Base-by-base conservation (phyloP, 1,140 invertebrate genomes). In the Drosophila lacertosa region DNA sequence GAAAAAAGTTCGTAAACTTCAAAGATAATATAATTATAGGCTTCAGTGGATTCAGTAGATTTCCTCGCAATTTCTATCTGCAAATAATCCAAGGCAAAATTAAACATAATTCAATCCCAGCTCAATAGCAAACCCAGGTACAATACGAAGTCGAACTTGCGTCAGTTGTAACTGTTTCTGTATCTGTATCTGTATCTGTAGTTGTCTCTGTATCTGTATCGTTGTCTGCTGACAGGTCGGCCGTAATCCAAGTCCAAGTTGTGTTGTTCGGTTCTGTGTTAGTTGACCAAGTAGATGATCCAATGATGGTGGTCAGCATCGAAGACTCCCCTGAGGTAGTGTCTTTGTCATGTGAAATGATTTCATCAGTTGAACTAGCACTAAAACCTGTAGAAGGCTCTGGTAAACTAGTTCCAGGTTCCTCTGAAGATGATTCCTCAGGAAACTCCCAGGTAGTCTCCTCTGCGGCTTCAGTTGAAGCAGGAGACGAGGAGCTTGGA, bases 61-160 rank as follows among this genome's bases (percentile, higher is more conserved):
- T 7, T 6, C 32, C 11, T 13, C 10, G n/a, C 0, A 4, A 35
- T 10, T 10, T n/a, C 2, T 13, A 40, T 29, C 58, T 60, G 58
- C 29, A 60, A 60, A 18, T 13, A 59, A 35, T 24, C 32, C 33
- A 60, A 60, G 22, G 42, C 45, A 9, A 42, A 42, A 51, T 39
- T 24, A 22, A 9, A 42, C 22, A 42, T 32, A 50, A 24, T 22
- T 45, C 20, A 45, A 10, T 13, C 5, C 11, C 11, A 15, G 10
- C 7, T 51, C 45, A 62, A 11, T 51, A 24, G 32, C 59, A 62
- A 20, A 62, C 59, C 10, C 51, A 40, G 51, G 35, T 62, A 62
- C 59, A 62, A 11, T 48, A 26, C 5, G 29, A 16, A 3, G 40
- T 58, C 16, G 15, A 16, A 9, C 18, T 20, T 6, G 37, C 18